Base-by-base conservation (phyloP, 1,140 invertebrate species). In the Lucilia sericata region DNA sequence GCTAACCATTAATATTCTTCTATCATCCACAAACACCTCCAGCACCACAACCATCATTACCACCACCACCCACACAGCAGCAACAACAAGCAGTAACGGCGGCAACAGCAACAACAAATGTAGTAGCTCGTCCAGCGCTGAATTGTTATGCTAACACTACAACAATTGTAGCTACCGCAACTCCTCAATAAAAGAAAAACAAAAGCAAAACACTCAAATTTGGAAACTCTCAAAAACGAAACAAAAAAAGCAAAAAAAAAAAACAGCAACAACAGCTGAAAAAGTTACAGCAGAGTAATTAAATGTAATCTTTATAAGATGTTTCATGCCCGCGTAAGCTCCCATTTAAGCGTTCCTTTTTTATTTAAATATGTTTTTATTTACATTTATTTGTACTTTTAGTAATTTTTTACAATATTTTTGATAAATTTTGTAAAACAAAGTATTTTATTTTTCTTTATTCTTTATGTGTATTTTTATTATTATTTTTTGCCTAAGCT, bases 1-100 rank as follows among this genome's bases (percentile, higher is more conserved):
- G 89, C 87, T 91, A 91, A 91, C 86, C 70, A 83, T 83, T 76
- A 84, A 85, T 84, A 85, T 85, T 55, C 12, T 74, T 85, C 42
- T 86, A 86, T 74, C 84, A 87, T 80, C 81, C 84, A 74, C 84
- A 85, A 70, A 76, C 78, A 78, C 75, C 65, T 49, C 36, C 42
- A 80, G 76, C 76, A 85, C 82, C 78, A 75, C 85, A 84, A 78
- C 70, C 84, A 42, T 74, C 82, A 83, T 82, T 42, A 85, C 81
- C 49, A 51, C 84, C 84, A 80, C 74, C 21, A n/a, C 42, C 42
- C 5, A 83, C 83, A 83, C 87, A 84, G 30, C 74, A 75, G 60
- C 78, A 84, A 36, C 74, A 75, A 70, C 78, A 47, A 86, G 74
- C 55, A 34, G 81, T 42, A 49, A 74, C 19, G 8, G 30, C 81